phyloP scores from a whole-genome alignment of 2,888 invertebrate genomes.

The Ctena decussata region DNA sequence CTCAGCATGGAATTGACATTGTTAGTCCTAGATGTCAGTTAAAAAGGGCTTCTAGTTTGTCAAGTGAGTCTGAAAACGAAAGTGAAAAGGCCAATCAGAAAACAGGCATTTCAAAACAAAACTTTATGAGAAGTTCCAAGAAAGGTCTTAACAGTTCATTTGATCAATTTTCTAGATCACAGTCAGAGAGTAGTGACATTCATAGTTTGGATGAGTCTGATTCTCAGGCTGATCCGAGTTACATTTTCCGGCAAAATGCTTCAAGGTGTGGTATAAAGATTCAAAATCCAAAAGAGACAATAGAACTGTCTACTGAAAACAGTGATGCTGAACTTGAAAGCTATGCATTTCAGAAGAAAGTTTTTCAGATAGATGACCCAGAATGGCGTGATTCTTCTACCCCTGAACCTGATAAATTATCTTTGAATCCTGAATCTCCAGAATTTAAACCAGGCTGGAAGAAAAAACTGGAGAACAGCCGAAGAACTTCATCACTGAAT shows the following conservation, averaged over 20 bases:
- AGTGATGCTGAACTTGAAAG: conserved; percentile 44
- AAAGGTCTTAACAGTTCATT: not conserved
- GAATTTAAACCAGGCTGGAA: conserved; percentile 25
- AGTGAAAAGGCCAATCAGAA: not conserved
- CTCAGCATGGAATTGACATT: conserved; percentile 49
- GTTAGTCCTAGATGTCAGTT: conserved; percentile 20
- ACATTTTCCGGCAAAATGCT: conserved; percentile 53
- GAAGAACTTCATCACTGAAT: conserved; percentile 10
- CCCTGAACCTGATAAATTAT: conserved; percentile 1
- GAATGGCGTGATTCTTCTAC: conserved; percentile 23
- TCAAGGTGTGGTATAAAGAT: conserved; percentile 43
- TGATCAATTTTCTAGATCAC: not conserved
- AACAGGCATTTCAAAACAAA: not conserved
- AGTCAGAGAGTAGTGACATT: not conserved
- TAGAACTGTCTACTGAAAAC: conserved; percentile 30
- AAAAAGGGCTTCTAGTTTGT: not conserved
- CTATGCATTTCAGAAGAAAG: not conserved
- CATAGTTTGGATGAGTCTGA: conserved; percentile 11
- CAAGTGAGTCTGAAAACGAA: not conserved
- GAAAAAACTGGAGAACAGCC: not conserved
- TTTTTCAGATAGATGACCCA: not conserved
- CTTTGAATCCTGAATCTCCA: conserved; percentile 27
- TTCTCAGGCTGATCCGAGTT: conserved; percentile 41
- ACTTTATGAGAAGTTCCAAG: too few relatives aligned
- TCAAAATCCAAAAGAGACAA: conserved; percentile 31